Base-by-base conservation (phyloP, 2,113 vertebrate species). In the Crotophaga sulcirostris region DNA sequence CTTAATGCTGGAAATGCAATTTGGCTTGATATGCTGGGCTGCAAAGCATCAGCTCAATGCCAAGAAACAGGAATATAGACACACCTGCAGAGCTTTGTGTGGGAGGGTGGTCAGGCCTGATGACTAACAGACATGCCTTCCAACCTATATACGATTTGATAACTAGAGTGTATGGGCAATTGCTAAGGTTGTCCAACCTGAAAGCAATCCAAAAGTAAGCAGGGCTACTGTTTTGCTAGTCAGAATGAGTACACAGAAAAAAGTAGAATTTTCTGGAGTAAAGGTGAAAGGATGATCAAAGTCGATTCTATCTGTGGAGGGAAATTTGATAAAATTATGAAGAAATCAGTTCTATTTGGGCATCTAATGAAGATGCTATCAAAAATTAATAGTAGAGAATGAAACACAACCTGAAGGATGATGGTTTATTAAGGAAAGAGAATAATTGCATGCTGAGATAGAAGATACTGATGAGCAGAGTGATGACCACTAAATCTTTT, bases 21-120 rank as follows among this genome's bases (percentile, higher is more conserved):
- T 77, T 56, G 33, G 11, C 34, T 74, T 0, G 0, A 14, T 34
- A 0, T 17, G 23, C 33, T 69, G 82, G 17, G 33, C 44, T 69
- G 45, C 29, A 78, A 52, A 77, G 23, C 49, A 56, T 34, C 34
- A 81, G 34, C n/a, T 77, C 13, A 55, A 2, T 34, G 58, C 21
- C 56, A 70, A 68, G 70, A 25, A 25, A 11, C 51, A 74, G 40
- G 8, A 25, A 33, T 31, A 40, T 6, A 34, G 33, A 40, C 45
- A 45, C 18, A 77, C 8, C 63, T 73, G 49, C 40, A 78, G 1
- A 47, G 31, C 2, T 62, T 25, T 2, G 2, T 25, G 11, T 8
- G 34, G 42, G 4, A 74, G 7, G 25, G 10, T 62, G 5, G 19
- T 44, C 56, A 49, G 47, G 70, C 2, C 42, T 59, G 8, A 49